Evolutionary conservation across 2,888 invertebrate genomes (phyloP).

Genomic region (Ernsta delagoae): DNA sequence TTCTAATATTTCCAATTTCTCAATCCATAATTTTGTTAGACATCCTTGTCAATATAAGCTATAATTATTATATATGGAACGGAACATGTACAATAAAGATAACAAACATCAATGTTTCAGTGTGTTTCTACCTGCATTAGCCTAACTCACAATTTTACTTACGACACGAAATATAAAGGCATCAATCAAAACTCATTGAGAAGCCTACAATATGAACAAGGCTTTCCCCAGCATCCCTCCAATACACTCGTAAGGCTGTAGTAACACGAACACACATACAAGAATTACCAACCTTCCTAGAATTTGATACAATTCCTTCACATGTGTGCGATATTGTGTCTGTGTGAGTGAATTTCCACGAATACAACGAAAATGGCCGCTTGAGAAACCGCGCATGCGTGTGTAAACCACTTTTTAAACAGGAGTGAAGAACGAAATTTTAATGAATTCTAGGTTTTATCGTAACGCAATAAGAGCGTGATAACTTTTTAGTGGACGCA

Average conservation of each 20-base stretch:
- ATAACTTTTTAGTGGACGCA: slow-evolving; percentile 4
- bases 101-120: too few species aligned
- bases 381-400: slow-evolving; percentile 66
- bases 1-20: too few species aligned
- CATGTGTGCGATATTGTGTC: slow-evolving; percentile 47
- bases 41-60: too few species aligned
- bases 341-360: slow-evolving; percentile 53
- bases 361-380: slow-evolving; percentile 78
- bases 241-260: slow-evolving; percentile 45
- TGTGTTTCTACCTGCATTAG: too few species aligned
- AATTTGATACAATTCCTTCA: slow-evolving; percentile 57
- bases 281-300: slow-evolving; percentile 51
- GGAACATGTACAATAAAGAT: too few species aligned
- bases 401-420: slow-evolving; percentile 24
- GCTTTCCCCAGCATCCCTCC: slow-evolving; percentile 73
- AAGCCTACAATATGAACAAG: slow-evolving; percentile 52
- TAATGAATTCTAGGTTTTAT: slow-evolving; percentile 40
- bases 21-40: too few species aligned
- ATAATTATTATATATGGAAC: too few species aligned
- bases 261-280: slow-evolving; percentile 47
- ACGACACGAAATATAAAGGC: too few species aligned
- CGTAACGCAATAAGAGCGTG: slow-evolving; percentile 37
- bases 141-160: too few species aligned
- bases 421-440: too few species aligned
- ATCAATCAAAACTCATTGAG: slow-evolving; percentile 53